Conservation (phyloP, 2,113 vertebrate genomes). For the Quiscalus mexicanus region DNA sequence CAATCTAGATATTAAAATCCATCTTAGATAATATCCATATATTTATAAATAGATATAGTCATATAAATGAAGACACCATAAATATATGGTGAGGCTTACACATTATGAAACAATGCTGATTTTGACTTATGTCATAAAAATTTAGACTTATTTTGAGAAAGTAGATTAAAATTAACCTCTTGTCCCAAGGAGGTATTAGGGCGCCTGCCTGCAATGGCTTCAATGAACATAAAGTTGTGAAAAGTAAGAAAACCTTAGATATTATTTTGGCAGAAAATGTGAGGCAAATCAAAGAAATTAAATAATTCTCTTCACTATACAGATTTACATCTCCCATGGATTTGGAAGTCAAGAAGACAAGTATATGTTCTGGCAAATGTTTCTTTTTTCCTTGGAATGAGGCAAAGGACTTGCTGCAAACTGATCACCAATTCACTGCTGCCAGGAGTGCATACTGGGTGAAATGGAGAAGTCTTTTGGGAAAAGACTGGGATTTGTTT, state of each 20-base stretch:
- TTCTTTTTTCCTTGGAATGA: conserved; percentile 31
- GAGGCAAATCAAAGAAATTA: conserved; percentile 7
- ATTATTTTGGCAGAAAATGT: conserved; percentile 5
- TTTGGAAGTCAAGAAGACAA: conserved; percentile 48
- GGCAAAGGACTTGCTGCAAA: neutral
- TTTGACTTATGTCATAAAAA: neutral
- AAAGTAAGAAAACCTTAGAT: neutral
- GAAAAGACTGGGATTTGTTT: neutral
- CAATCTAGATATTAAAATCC: neutral
- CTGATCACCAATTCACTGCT: neutral
- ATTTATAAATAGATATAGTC: neutral
- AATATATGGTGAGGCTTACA: neutral
- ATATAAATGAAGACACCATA: accelerated
- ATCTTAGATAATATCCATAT: neutral
- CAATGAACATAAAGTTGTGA: neutral
- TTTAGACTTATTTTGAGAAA: neutral
- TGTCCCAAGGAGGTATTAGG: neutral
- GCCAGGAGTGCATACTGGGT: neutral
- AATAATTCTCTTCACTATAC: neutral
- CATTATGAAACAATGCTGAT: neutral
- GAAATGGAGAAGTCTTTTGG: neutral
- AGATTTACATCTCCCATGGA: conserved; percentile 23
- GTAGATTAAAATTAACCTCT: neutral
- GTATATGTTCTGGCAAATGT: conserved; percentile 25
- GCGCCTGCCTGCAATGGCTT: neutral